These are phyloP conservation scores for Mesopsocus fuscifrons DNA, from an alignment of 2,888 invertebrate genomes.

Conservation along the genomic window DNA sequence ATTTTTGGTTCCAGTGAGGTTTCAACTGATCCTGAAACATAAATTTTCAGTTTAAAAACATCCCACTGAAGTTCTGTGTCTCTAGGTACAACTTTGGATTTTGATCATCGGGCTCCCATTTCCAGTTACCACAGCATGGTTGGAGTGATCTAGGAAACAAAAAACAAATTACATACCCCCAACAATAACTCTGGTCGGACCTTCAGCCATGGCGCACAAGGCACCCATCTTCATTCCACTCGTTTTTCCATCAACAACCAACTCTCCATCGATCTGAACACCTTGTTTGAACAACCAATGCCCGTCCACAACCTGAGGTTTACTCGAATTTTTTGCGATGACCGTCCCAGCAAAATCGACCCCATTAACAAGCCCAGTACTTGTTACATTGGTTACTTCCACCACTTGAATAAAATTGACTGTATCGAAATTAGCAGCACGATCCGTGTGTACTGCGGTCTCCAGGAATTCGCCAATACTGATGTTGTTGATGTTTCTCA, in stretches of 20 bases:
- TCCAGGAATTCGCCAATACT: slow-evolving; percentile 22
- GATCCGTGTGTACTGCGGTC: slow-evolving; percentile 24
- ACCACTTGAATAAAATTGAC: slow-evolving; percentile 18
- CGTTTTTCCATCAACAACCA: slow-evolving; percentile 22
- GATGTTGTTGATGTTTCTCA: slow-evolving; percentile 25
- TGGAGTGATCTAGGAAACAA: too few species aligned
- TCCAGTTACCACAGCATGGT: too few species aligned
- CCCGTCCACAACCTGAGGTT: slow-evolving; percentile 18
- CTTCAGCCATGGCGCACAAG: background rate
- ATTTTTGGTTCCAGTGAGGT: slow-evolving; percentile 27
- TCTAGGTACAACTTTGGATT: too few species aligned
- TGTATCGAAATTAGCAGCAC: slow-evolving; percentile 16
- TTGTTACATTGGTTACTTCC: slow-evolving; percentile 17
- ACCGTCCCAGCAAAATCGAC: slow-evolving; percentile 29
- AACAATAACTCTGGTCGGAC: background rate
- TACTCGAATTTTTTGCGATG: slow-evolving; percentile 18
- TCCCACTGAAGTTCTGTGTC: too few species aligned
- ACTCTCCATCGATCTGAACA: slow-evolving; percentile 20
- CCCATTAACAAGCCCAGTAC: slow-evolving; percentile 23
- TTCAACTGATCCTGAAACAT: slow-evolving; percentile 25
- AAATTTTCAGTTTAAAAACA: too few species aligned
- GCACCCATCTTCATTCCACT: slow-evolving; percentile 16
- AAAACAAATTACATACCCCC: slow-evolving; percentile 18
- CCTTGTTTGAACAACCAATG: slow-evolving; percentile 21
- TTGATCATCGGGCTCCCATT: too few species aligned